Percentiles rank a stretch among this genome's conserved stretches.
These are phyloP conservation scores for Mergus octosetaceus DNA, from an alignment of 2,797 vertebrate genomes.

Conservation along the genomic window DNA sequence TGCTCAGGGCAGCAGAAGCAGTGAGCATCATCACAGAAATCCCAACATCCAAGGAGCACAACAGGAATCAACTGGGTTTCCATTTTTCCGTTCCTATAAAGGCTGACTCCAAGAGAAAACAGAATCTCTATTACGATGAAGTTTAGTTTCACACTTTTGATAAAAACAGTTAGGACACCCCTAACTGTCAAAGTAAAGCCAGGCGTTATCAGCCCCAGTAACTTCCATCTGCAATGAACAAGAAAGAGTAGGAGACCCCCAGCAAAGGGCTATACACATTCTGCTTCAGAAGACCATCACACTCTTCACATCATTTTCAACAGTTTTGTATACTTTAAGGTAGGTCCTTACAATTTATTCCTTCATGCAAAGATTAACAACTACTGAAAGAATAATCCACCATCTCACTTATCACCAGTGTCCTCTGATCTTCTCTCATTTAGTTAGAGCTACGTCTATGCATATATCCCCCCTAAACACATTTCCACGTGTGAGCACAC, in stretches of 20 bases:
- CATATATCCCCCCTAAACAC: fast-evolving
- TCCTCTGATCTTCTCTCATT: background rate
- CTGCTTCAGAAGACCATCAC: constrained; percentile 4
- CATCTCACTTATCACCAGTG: background rate
- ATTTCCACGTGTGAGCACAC: background rate
- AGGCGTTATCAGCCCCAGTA: background rate
- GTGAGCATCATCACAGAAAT: background rate
- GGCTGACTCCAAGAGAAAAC: background rate
- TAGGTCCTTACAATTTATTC: background rate
- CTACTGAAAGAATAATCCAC: constrained; percentile 38
- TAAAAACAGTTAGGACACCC: background rate
- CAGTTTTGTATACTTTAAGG: constrained; percentile 18
- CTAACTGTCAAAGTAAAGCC: constrained; percentile 4
- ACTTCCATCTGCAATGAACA: background rate
- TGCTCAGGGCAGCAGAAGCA: background rate
- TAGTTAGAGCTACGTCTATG: background rate
- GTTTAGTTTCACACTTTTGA: background rate
- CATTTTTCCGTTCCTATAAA: background rate
- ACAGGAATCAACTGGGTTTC: background rate
- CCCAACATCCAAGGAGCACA: background rate
- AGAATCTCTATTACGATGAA: background rate
- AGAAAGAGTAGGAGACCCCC: background rate
- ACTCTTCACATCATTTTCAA: constrained; percentile 45
- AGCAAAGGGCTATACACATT: background rate
- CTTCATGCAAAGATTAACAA: constrained; percentile 39